A percentile compares a stretch with the other conserved stretches of the same genome.
Conservation (phyloP, 1,140 invertebrate genomes). For the Fragariocoptes setiger region DNA sequence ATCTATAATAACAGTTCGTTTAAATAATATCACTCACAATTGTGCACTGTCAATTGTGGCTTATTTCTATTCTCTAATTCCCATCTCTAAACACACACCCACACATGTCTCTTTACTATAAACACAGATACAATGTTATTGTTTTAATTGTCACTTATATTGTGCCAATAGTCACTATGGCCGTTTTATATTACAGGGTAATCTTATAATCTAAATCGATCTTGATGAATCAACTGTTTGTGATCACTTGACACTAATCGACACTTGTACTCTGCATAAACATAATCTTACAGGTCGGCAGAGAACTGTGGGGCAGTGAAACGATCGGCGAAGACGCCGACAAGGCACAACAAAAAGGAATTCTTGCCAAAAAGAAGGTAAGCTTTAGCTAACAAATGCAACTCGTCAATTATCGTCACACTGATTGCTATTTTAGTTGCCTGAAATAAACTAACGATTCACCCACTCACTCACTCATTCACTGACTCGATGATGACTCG, state of each 20-base stretch:
- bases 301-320: conserved; percentile 53
- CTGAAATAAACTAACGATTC: conserved; percentile 1
- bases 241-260: too few species aligned
- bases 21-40: too few species aligned
- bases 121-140: conserved; percentile 51
- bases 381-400: conserved; percentile 3
- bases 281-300: too few species aligned
- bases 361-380: conserved; percentile 6
- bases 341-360: not conserved
- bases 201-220: too few species aligned
- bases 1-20: too few species aligned
- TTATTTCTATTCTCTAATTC: too few species aligned
- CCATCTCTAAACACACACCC: too few species aligned
- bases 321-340: conserved; percentile 38
- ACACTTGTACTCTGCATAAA: too few species aligned
- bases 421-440: conserved; percentile 1
- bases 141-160: conserved; percentile 57
- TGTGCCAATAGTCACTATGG: conserved; percentile 53
- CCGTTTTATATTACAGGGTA: conserved; percentile 47
- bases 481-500: conserved; percentile 2
- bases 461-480: conserved; percentile 1
- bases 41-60: too few species aligned
- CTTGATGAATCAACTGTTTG: too few species aligned
- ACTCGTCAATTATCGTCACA: conserved; percentile 3
- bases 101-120: too few species aligned